These are phyloP conservation scores for Capitulum mitella DNA, from an alignment of 2,888 invertebrate genomes.

Conservation along the genomic window DNA sequence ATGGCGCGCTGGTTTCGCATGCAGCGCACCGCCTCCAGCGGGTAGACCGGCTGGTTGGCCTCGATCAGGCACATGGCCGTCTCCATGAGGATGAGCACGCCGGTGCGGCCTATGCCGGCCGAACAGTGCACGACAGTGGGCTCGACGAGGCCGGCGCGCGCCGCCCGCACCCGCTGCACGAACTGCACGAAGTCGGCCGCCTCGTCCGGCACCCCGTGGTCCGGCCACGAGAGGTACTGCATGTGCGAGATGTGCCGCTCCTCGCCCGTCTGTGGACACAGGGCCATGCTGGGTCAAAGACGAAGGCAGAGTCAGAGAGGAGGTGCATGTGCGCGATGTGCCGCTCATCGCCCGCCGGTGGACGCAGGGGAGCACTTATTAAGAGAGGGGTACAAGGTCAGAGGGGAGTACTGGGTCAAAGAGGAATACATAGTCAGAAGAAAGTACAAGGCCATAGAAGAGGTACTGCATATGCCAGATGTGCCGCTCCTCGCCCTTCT, in stretches of 20 bases:
- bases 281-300: too few species aligned
- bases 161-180: conserved; percentile 65
- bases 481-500: conserved; percentile 67
- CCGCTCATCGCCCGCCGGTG: too few species aligned
- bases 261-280: conserved; percentile 56
- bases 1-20: conserved; percentile 97
- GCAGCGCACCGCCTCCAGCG: conserved; percentile 82
- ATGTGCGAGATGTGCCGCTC: conserved; percentile 84
- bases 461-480: conserved; percentile 95
- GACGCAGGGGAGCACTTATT: too few species aligned
- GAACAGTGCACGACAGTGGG: conserved; percentile 83
- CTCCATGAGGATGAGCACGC: conserved; percentile 95
- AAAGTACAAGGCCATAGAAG: too few species aligned
- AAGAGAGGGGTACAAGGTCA: too few species aligned
- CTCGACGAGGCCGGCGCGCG: conserved; percentile 15
- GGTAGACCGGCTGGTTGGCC: conserved; percentile 89
- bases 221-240: conserved; percentile 89
- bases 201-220: conserved; percentile 96
- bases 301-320: too few species aligned
- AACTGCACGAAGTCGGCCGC: conserved; percentile 84
- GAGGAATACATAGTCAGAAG: too few species aligned
- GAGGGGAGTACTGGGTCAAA: too few species aligned
- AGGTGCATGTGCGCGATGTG: too few species aligned
- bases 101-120: conserved; percentile 96
- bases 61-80: conserved; percentile 89